Evolutionary conservation across 2,888 invertebrate genomes (phyloP).

Genomic region (Aspidapion aeneum): DNA sequence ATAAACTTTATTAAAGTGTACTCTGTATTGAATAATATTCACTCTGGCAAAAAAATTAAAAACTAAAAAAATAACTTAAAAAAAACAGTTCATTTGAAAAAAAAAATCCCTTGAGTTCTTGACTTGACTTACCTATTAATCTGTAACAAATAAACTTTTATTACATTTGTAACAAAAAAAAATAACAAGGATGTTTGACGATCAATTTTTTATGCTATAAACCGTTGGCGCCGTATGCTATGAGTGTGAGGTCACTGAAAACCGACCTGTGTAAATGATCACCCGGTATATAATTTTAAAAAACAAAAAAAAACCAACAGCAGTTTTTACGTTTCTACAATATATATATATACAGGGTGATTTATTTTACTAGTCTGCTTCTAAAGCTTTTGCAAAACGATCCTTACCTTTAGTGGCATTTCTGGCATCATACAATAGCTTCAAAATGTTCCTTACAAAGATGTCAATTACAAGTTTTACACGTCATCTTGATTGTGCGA

Average conservation of each 20-base stretch:
- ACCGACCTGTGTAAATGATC: too few relatives aligned
- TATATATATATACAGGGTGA: not conserved
- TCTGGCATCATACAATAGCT: too few relatives aligned
- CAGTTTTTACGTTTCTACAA: not conserved
- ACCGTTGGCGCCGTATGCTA: not conserved
- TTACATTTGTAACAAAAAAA: not conserved
- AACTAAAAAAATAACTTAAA: too few relatives aligned
- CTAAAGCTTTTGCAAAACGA: too few relatives aligned
- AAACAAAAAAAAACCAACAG: not conserved
- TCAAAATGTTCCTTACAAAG: not conserved
- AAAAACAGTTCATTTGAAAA: too few relatives aligned
- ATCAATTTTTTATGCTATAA: not conserved
- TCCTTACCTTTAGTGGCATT: too few relatives aligned
- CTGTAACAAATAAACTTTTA: slow-evolving; percentile 1
- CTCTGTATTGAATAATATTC: too few relatives aligned
- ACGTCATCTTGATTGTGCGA: not conserved
- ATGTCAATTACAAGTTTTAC: not conserved
- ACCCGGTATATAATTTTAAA: not conserved
- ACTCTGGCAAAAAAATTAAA: too few relatives aligned
- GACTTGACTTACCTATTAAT: not conserved
- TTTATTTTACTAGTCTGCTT: too few relatives aligned
- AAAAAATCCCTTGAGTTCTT: slow-evolving; percentile 2
- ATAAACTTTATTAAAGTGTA: too few relatives aligned
- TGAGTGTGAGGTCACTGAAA: not conserved
- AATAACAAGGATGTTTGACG: not conserved